Evolutionary conservation across 2,888 invertebrate genomes (phyloP).

Genomic region (Ormyrus rosae): DNA sequence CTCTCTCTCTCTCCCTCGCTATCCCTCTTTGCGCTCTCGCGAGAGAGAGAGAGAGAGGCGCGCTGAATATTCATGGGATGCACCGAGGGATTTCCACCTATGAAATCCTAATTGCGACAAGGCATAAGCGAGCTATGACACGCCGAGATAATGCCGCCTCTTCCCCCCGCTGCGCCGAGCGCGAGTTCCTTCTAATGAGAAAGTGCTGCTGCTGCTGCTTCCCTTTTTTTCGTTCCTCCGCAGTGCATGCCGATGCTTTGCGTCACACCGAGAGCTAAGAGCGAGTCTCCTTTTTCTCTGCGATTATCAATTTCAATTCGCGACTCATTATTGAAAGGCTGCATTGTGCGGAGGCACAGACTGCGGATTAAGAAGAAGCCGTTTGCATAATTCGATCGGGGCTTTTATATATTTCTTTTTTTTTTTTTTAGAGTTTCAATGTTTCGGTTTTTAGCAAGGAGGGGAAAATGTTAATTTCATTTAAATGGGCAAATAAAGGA

Average conservation of each 20-base stretch:
- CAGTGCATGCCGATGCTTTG: constrained; percentile 1
- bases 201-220: constrained; percentile 14
- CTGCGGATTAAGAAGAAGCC: too few species aligned
- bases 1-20: constrained; percentile 3
- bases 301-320: constrained; percentile 14
- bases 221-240: background rate
- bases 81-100: constrained; percentile 28
- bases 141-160: constrained; percentile 31
- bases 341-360: too few species aligned
- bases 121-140: constrained; percentile 35
- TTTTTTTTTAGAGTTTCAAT: too few species aligned
- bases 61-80: constrained; percentile 49
- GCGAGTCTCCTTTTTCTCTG: background rate
- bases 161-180: constrained; percentile 4
- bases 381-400: too few species aligned
- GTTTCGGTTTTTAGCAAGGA: too few species aligned
- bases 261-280: background rate
- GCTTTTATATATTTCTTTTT: too few species aligned
- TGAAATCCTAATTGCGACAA: constrained; percentile 47
- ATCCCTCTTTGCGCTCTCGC: background rate
- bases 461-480: background rate
- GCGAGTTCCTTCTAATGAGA: constrained; percentile 40
- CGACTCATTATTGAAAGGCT: too few species aligned
- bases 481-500: background rate
- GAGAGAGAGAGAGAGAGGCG: background rate